Percentiles rank a stretch among this genome's conserved stretches.
These are phyloP conservation scores for Pararge aegeria DNA, from an alignment of 1,140 invertebrate species.

Conservation along the genomic window DNA sequence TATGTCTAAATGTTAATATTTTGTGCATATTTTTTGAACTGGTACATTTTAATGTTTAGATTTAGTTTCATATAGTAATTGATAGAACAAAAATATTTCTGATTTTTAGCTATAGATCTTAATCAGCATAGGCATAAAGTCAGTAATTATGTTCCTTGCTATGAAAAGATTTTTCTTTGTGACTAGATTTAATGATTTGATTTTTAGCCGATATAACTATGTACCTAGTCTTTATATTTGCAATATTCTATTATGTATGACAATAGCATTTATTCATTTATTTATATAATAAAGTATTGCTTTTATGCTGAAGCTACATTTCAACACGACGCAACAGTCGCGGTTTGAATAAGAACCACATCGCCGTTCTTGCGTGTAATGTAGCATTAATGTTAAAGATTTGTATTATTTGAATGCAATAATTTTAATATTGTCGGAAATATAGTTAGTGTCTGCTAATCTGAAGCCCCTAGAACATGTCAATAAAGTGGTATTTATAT, in stretches of 20 bases:
- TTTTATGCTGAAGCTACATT: background rate
- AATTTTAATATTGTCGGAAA: constrained; percentile 7
- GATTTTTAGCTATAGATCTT: constrained; percentile 42
- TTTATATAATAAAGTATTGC: constrained; percentile 14
- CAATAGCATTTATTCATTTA: constrained; percentile 34
- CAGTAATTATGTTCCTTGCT: constrained; percentile 44
- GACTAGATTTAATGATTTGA: constrained; percentile 21
- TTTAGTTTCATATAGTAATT: constrained; percentile 33
- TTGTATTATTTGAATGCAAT: constrained; percentile 11
- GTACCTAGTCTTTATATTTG: constrained; percentile 31
- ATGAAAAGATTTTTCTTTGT: constrained; percentile 29
- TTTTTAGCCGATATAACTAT: constrained; percentile 24
- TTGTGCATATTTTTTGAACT: constrained; percentile 53
- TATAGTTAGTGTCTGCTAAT: background rate
- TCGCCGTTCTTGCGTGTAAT: background rate
- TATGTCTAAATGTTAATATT: background rate
- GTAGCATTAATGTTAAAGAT: background rate
- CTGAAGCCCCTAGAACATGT: constrained; percentile 6
- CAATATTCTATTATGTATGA: constrained; percentile 28
- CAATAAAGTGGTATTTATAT: constrained; percentile 29
- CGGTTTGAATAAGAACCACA: background rate
- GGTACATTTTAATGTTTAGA: constrained; percentile 45
- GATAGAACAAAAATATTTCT: constrained; percentile 16
- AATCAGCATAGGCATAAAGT: constrained; percentile 23
- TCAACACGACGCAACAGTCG: background rate